Percentiles rank a stretch among this genome's conserved stretches.
These are phyloP conservation scores for Malurus melanocephalus DNA, from an alignment of 2,113 vertebrate species.

Conservation along the genomic window DNA sequence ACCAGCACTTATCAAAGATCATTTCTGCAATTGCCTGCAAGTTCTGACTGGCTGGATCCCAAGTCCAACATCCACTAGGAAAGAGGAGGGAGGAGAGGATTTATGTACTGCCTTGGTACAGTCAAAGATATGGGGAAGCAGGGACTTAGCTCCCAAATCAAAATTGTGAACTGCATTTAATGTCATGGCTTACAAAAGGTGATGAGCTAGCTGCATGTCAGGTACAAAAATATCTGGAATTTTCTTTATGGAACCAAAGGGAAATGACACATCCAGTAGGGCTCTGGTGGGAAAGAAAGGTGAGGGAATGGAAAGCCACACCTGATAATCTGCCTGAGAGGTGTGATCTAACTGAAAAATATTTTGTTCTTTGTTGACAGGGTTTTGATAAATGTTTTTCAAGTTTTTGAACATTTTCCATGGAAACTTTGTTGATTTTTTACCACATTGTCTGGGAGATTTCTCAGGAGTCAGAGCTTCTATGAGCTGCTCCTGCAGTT, in stretches of 20 bases:
- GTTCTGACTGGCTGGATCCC: neutral
- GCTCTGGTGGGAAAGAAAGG: neutral
- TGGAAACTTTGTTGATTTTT: neutral
- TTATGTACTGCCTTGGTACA: neutral
- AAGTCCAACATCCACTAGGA: neutral
- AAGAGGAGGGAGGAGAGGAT: neutral
- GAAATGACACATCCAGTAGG: rapidly evolving
- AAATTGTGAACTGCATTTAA: neutral
- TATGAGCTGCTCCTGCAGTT: neutral
- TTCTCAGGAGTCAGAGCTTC: neutral
- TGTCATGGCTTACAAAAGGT: neutral
- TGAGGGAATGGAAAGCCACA: neutral
- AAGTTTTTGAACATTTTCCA: rapidly evolving
- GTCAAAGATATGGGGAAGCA: neutral
- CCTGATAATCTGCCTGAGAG: neutral
- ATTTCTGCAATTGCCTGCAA: neutral
- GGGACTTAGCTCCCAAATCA: neutral
- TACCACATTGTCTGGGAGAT: neutral
- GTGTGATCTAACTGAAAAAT: neutral
- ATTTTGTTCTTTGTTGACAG: neutral
- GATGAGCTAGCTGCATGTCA: neutral
- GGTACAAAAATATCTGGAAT: neutral
- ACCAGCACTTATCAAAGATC: neutral
- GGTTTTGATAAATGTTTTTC: neutral
- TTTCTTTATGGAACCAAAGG: neutral